Conservation (phyloP, 1,140 invertebrate genomes). For the Prorops nasuta region DNA sequence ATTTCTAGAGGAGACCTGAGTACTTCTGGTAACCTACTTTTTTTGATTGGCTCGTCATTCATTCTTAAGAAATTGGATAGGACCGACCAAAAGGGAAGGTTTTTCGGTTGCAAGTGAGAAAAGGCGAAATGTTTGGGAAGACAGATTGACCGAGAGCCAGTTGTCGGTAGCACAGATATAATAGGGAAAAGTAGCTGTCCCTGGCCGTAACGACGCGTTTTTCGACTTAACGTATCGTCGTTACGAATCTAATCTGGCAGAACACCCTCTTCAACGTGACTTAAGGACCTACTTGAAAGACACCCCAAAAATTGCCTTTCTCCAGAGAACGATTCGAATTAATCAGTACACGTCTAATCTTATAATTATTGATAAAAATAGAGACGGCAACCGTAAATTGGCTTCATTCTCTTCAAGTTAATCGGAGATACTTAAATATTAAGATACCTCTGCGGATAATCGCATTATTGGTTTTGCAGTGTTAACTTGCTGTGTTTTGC, state of each 20-base stretch:
- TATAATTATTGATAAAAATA: conserved; percentile 42
- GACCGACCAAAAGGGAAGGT: conserved; percentile 3
- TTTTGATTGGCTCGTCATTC: too few relatives aligned
- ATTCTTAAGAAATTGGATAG: too few relatives aligned
- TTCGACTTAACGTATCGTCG: conserved; percentile 22
- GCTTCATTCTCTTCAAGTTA: too few relatives aligned
- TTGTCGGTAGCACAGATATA: too few relatives aligned
- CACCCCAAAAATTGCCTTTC: conserved; percentile 12
- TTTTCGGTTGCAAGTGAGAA: conserved; percentile 2
- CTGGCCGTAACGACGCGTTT: conserved; percentile 19
- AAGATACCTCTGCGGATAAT: too few relatives aligned
- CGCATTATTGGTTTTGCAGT: too few relatives aligned
- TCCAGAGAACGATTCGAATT: conserved; percentile 24
- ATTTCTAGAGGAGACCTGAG: too few relatives aligned
- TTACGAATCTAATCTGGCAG: conserved; percentile 28
- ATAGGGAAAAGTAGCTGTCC: too few relatives aligned
- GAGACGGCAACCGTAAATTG: too few relatives aligned
- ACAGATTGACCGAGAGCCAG: conserved; percentile 24
- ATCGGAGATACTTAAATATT: too few relatives aligned
- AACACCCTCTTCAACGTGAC: not conserved
- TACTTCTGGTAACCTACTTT: too few relatives aligned
- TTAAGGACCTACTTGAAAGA: not conserved
- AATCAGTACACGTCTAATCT: conserved; percentile 41
- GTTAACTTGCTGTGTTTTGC: too few relatives aligned
- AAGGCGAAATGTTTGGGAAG: conserved; percentile 12